Base-by-base conservation (phyloP, 2,797 vertebrate genomes). In the Oryzias dopingdopingensis region DNA sequence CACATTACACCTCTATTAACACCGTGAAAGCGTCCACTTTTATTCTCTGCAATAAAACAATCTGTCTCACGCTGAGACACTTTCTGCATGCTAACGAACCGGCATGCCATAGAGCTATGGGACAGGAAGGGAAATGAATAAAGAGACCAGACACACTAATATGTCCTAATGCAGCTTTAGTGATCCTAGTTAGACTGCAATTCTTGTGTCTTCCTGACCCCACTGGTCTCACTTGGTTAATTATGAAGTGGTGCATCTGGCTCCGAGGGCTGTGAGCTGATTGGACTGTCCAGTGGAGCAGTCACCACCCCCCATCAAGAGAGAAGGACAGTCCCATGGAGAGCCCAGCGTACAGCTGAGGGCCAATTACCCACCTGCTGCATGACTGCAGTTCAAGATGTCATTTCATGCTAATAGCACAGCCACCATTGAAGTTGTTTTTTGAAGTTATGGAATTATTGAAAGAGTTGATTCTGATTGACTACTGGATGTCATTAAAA, bases 301-400 rank as follows among this genome's bases (percentile, higher is more conserved):
- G 56, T 63, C 53, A 37, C 32, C 42, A 66, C 78, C 80, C 78
- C 72, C 62, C 76, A 69, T 77, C 74, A 70, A 49, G 32, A 81
- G 72, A 76, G 72, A 75, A 88, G 74, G 85, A 83, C 81, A 68
- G 72, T 62, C 80, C 78, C 73, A 66, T 52, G 44, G 76, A 72
- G 74, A 14, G 20, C 56, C 73, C 60, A 42, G 69, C 49, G 76
- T 59, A 77, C 76, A 74, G 62, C 78, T 79, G 70, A 62, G 64
- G 82, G 72, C 85, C 89, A 90, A 88, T 90, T 88, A 90, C 81
- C 81, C 86, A 85, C 85, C 88, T 86, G 86, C 82, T 81, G 81
- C 77, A 78, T 72, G 75, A 81, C 76, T 61, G 75, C 55, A 22
- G 67, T 64, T 75, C 74, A 65, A 57, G 75, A 74, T 70, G 74